Evolutionary conservation across 2,113 vertebrate genomes (phyloP).

Genomic region (Porphyrio hochstetteri): DNA sequence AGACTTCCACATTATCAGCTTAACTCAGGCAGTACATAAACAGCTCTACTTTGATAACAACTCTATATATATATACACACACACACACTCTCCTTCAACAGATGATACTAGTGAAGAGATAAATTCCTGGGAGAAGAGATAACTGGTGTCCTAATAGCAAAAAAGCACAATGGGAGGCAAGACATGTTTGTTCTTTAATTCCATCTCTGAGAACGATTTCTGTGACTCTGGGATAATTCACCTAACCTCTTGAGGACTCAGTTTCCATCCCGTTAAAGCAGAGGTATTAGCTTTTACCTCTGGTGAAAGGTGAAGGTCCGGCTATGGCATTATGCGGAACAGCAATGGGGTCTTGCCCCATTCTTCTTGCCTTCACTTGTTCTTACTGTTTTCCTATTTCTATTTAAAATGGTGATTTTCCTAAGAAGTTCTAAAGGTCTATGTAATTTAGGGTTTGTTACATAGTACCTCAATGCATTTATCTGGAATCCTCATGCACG

Average conservation of each 20-base stretch:
- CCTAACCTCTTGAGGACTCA: neutral
- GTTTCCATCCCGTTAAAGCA: neutral
- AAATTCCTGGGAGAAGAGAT: neutral
- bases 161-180: neutral
- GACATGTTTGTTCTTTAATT: neutral
- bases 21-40: neutral
- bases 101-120: neutral
- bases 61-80: rapidly evolving
- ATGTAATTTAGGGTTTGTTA: neutral
- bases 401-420: neutral
- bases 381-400: neutral
- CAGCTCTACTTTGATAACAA: neutral
- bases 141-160: neutral
- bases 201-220: neutral
- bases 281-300: neutral
- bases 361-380: neutral
- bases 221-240: neutral
- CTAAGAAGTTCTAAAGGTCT: neutral
- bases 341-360: neutral
- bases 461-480: neutral
- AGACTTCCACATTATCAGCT: neutral
- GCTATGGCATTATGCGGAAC: neutral
- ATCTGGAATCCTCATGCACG: neutral
- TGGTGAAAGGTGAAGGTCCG: neutral
- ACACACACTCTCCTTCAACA: neutral